Evolutionary conservation across 1,140 invertebrate species (phyloP), one percentile per base, ranked within the genome.

Genomic region (Drosophila lowei): DNA sequence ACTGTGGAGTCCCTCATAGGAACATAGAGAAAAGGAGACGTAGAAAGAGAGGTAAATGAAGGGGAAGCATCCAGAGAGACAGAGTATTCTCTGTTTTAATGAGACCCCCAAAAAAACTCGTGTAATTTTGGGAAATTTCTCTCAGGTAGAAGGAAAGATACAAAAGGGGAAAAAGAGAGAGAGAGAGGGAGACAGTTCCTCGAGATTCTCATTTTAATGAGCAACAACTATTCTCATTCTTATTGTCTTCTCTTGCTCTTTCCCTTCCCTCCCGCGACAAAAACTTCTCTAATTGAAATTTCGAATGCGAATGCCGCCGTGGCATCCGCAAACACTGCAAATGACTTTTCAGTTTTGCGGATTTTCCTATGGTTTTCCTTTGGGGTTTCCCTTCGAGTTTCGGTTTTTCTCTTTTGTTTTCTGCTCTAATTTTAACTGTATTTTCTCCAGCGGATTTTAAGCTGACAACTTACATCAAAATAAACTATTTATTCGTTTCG

Each of bases 231-330:
- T 34, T 34, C 1, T 3, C 11, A 38, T 38, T 38, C 34, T 41
- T 21, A 53, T 21, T 16, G 28, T 30, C 11, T 13, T 6, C 25
- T 13, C 8, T 6, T 9, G 3, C 28, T 7, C 11, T 16, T 53
- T 48, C 28, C 21, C 28, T 54, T 56, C 55, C 60, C 65, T 23
- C 48, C 50, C 21, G 15, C 52, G 34, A 13, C 34, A 38, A 38
- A 63, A 61, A 67, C 58, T 75, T 66, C 57, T 75, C 67, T 85
- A 85, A 80, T 85, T 85, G 81, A 84, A 85, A 77, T 74, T 77
- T 80, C 67, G 77, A 52, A 76, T 84, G 67, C 11, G 34, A 38
- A 38, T 38, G 34, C 11, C 34, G 34, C 11, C 34, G 11, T 77
- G 77, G 63, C 62, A 54, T 59, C 59, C 58, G 30, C 42, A 80